phyloP scores from a whole-genome alignment of 2,797 vertebrate species.

The Catamblyrhynchus diadema region DNA sequence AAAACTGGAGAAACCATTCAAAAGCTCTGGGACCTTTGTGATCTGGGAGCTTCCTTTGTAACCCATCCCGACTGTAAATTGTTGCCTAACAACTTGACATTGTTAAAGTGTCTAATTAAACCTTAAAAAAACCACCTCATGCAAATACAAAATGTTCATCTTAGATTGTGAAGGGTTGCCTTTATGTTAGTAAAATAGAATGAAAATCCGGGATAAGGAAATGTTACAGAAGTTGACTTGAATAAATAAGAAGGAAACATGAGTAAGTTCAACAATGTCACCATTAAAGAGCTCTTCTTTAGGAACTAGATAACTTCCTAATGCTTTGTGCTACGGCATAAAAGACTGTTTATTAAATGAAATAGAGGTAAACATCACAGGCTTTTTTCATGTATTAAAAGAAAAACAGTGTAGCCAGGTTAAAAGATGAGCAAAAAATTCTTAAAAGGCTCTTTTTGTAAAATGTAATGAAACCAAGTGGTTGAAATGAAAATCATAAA shows the following conservation, averaged over 20 bases:
- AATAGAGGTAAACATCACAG: not conserved
- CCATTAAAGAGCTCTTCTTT: not conserved
- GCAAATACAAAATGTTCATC: not conserved
- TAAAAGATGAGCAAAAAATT: not conserved
- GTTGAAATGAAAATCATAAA: not conserved
- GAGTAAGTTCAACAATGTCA: not conserved
- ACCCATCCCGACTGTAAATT: not conserved
- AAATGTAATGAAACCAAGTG: not conserved
- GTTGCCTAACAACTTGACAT: not conserved
- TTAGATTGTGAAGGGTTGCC: not conserved
- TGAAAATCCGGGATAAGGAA: not conserved
- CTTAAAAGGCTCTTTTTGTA: rapidly evolving
- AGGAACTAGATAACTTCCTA: not conserved
- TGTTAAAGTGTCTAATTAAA: slow-evolving; percentile 6
- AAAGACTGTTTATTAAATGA: not conserved
- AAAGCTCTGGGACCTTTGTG: not conserved
- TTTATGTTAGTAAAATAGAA: not conserved
- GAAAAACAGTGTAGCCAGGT: not conserved
- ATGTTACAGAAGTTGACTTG: not conserved
- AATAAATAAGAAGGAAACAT: not conserved
- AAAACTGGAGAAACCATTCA: not conserved
- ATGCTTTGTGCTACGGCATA: not conserved
- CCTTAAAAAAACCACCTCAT: not conserved
- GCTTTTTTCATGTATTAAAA: not conserved
- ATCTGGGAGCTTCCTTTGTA: not conserved